Base-by-base conservation (phyloP, 2,113 vertebrate species). In the Eretmochelys imbricata region DNA sequence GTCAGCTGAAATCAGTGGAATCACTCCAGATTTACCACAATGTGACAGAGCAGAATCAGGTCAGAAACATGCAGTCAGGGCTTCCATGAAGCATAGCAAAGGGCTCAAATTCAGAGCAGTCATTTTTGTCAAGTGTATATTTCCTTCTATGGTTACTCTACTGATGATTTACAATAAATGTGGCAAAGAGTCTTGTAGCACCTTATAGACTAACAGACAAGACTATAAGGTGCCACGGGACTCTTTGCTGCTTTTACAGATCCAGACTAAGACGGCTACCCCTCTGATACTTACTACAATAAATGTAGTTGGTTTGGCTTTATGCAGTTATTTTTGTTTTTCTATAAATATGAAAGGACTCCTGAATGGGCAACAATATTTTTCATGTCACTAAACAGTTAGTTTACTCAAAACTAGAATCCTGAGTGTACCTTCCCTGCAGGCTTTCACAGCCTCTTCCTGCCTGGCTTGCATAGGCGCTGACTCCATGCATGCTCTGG, bases 41-140 rank as follows among this genome's bases (percentile, higher is more conserved):
- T 55, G 80, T 35, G 50, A 51, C 0, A 1, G 84, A 51, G 24
- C 75, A 76, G 49, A 93, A 84, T 48, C 3, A 20, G 35, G 29
- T 76, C 59, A 89, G 84, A 85, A 87, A 55, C 12, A 53, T 8
- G 42, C 5, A 3, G 5, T 29, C 22, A 8, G 75, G n/a, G 84
- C 29, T 35, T 62, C 59, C 29, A 14, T 35, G 59, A 84, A 9
- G 91, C 0, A 0, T 3, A 87, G 83, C 57, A 12, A 84, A 50
- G 4, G 22, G 48, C 46, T 31, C 51, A 38, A 3, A 17, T 3
- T 2, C 27, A 76, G 27, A 20, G 20, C 13, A 22, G 0, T 1
- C 35, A 75, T 38, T 22, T 46, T n/a, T 53, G 82, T 80, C 27
- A 51, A 22, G 38, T 6, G 1, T 27, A 46, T 9, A 5, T 27